Conservation (phyloP, 2,888 invertebrate species). For the Mimumesa dahlbomi region DNA sequence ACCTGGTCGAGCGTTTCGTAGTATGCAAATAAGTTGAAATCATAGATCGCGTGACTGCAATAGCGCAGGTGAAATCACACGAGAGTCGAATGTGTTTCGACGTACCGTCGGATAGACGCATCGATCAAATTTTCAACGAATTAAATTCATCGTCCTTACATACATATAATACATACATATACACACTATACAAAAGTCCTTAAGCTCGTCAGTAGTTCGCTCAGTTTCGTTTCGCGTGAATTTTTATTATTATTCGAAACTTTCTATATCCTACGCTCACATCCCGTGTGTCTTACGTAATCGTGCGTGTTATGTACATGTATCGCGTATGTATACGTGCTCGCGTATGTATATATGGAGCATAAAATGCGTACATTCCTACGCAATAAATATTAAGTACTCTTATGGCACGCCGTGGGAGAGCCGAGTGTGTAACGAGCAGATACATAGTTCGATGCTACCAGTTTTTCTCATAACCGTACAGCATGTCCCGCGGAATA, state of each 20-base stretch:
- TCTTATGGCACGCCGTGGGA: conserved; percentile 24
- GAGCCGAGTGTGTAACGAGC: conserved; percentile 25
- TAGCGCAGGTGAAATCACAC: conserved; percentile 12
- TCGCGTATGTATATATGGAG: conserved; percentile 26
- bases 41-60: conserved; percentile 11
- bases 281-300: conserved; percentile 6
- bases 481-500: conserved; percentile 7
- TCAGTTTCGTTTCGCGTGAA: too few species aligned
- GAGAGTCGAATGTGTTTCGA: conserved; percentile 2
- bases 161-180: too few species aligned
- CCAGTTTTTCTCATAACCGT: conserved; percentile 33
- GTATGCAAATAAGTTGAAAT: conserved; percentile 27
- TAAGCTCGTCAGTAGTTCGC: too few species aligned
- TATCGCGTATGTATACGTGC: conserved; percentile 19
- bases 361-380: conserved; percentile 23
- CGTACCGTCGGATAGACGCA: neutral
- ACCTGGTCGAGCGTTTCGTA: neutral
- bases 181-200: too few species aligned
- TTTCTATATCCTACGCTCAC: too few species aligned
- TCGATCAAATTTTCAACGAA: neutral
- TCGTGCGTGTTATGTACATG: too few species aligned
- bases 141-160: neutral
- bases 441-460: conserved; percentile 29
- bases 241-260: too few species aligned
- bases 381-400: conserved; percentile 46